A percentile compares a stretch with the other conserved stretches of the same genome.
Evolutionary conservation across 2,888 invertebrate species (phyloP).

Genomic region (Stenolophus ochropezus): DNA sequence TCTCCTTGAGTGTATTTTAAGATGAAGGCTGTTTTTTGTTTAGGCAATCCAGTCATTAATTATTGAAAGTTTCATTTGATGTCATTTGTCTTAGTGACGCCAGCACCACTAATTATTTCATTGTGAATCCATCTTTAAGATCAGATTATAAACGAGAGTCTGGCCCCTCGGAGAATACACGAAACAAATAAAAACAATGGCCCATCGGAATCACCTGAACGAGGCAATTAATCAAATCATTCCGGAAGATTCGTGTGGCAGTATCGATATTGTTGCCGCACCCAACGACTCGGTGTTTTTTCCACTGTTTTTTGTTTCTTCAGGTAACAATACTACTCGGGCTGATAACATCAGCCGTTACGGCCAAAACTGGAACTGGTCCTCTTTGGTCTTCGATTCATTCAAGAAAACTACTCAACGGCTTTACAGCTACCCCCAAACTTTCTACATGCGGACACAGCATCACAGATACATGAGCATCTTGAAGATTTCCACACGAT

Average conservation of each 20-base stretch:
- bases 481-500: too few relatives aligned
- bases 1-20: neutral
- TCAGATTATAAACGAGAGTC: slow-evolving; percentile 43
- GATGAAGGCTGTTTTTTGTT: neutral
- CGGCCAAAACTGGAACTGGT: slow-evolving; percentile 26
- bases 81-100: slow-evolving; percentile 24
- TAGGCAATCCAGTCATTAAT: neutral
- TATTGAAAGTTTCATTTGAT: slow-evolving; percentile 7
- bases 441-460: neutral
- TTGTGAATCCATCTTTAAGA: slow-evolving; percentile 43
- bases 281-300: slow-evolving; percentile 39
- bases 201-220: slow-evolving; percentile 36
- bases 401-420: slow-evolving; percentile 45
- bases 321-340: slow-evolving; percentile 56
- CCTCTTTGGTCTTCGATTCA: too few relatives aligned
- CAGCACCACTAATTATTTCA: slow-evolving; percentile 26
- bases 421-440: neutral
- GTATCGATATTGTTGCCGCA: slow-evolving; percentile 51
- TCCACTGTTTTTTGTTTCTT: slow-evolving; percentile 42
- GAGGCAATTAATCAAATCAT: slow-evolving; percentile 50
- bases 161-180: slow-evolving; percentile 26
- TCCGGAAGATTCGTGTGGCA: slow-evolving; percentile 47
- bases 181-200: slow-evolving; percentile 40
- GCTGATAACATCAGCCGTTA: slow-evolving; percentile 56
- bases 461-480: neutral